Evolutionary conservation across 2,113 vertebrate species (phyloP), one percentile per base, ranked within the genome.

Genomic region (Leptocoma aspasia): DNA sequence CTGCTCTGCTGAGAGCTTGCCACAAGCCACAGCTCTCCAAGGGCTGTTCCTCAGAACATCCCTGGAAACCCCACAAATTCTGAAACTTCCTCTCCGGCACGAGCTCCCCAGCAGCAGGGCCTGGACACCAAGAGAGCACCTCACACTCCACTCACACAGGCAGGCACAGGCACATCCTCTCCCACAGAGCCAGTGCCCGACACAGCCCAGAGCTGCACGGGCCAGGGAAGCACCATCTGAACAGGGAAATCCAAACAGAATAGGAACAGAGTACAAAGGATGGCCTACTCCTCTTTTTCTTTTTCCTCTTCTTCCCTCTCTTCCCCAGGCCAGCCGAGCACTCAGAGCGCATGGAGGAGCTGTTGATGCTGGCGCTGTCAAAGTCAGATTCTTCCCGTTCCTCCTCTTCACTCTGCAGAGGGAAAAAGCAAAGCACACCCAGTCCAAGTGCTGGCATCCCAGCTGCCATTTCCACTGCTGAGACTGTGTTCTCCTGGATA

Each of bases 321-420:
- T 99, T 99, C 94, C 99, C 99, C 95, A 98, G 95, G 45, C 98
- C 98, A 13, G 98, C 97, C 0, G 98, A 98, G 95, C 98, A 98
- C 90, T 99, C 99, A 0, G 99, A 99, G 90, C 98, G 98, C 97
- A 99, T 88, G 1, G 99, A 99, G 96, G 98, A 98, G 97, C 99
- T 99, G 98, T 99, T 99, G 97, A 99, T 98, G 98, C 99, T 99
- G 98, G 99, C 98, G 1, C 98, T 99, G 98, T 99, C 99, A 5
- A 99, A 98, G 97, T 99, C 99, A 0, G 99, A 99, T 95, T 99
- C 99, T 73, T 99, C 99, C 68, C 98, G 97, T 64, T 99, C 99
- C 47, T 99, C 99, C 70, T 99, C 99, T 97, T 99, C 99, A 0
- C 99, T 99, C 99, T 99, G 98, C 64, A 45, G 73, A 78, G 28